Evolutionary conservation across 2,797 vertebrate species (phyloP), one percentile per base, ranked within the genome.

Genomic region (Margarornis squamiger): DNA sequence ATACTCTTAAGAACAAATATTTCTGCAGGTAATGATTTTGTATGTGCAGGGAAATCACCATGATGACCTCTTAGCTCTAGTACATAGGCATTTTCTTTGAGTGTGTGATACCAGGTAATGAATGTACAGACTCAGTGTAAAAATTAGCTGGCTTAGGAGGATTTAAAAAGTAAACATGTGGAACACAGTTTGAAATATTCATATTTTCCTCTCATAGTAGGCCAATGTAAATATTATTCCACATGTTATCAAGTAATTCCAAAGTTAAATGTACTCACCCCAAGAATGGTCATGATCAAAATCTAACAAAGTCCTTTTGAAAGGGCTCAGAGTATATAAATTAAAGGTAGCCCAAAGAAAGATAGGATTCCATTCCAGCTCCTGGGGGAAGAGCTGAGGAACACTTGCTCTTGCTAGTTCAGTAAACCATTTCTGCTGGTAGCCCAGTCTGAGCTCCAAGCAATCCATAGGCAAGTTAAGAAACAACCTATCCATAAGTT

Each of bases 141-240:
- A 97, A 97, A 96, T 93, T 95, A 96, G 79, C 84, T 95, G 92
- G 96, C 93, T 97, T 96, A 96, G 84, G 76, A 96, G 97, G 96
- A 96, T 97, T 97, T 97, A 71, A 88, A 97, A 97, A 94, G 95
- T 90, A 97, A 97, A 97, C 97, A 96, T 80, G 57, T 94, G 88
- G 93, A 96, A 96, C 93, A 94, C 94, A 95, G 95, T 96, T 97
- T 95, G 97, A 97, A 96, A 93, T 94, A 96, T 86, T 96, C 93
- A 48, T 96, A 86, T 96, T 96, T 97, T 97, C 76, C 92, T 96
- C 93, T 96, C 76, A 94, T 94, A 92, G 86, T 8, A 90, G 68
- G 91, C 96, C 96, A 97, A 96, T 43, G 59, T 94, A 97, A 97
- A 97, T 97, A 97, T 97, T 97, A 96, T 97, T 96, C 82, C 96